phyloP scores from a whole-genome alignment of 2,113 vertebrate species.

The Antidorcas marsupialis region DNA sequence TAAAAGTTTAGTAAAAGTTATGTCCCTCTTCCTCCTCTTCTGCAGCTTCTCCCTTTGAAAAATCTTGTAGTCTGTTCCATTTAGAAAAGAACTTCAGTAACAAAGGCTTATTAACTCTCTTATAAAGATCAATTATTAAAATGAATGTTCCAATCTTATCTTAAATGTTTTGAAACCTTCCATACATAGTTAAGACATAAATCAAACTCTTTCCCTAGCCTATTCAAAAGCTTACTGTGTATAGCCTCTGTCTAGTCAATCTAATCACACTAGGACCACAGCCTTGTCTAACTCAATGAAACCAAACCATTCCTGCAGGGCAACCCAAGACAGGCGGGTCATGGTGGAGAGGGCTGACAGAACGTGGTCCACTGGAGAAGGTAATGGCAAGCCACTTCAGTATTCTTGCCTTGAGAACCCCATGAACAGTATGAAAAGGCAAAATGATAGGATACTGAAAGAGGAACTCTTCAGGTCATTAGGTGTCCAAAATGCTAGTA shows the following conservation, averaged over 20 bases:
- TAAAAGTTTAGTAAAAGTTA: neutral
- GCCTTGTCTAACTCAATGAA: no score
- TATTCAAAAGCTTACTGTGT: neutral
- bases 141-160: neutral
- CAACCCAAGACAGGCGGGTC: no score
- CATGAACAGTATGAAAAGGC: no score
- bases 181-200: neutral
- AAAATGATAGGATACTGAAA: no score
- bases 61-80: neutral
- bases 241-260: neutral
- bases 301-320: no score
- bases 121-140: neutral
- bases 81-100: neutral
- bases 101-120: neutral
- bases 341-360: no score
- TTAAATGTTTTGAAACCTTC: neutral
- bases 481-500: no score
- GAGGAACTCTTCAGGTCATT: no score
- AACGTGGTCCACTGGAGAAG: no score
- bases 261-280: no score
- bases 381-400: no score
- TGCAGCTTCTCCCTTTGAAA: neutral
- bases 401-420: no score
- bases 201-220: neutral
- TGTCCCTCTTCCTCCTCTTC: neutral